Evolutionary conservation across 1,140 invertebrate species (phyloP), one percentile per base, ranked within the genome.

Genomic region (Drosophila equinoxialis): DNA sequence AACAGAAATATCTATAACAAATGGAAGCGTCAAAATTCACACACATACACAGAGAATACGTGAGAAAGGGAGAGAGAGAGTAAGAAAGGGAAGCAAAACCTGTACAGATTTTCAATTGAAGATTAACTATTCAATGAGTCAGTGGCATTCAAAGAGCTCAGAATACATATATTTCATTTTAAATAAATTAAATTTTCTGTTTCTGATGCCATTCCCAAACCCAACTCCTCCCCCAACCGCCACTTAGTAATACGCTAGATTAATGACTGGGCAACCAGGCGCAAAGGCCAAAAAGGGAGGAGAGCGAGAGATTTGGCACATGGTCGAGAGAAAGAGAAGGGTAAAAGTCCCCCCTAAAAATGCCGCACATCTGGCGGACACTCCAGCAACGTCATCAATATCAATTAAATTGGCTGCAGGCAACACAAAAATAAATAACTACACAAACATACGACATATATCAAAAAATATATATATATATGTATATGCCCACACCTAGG

Each of bases 361-460:
- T 42, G 14, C n/a, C 48, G 45, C 20, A 51, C 42, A 41, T 42
- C 66, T 37, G 39, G 57, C 35, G 58, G 30, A 42, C 39, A 42
- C 59, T 62, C 59, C 48, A 71, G 74, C 67, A 57, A 45, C 66
- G 69, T 82, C 83, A 86, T 86, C 83, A 86, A 86, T 86, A 82
- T 87, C 83, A 86, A 86, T 86, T 86, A 86, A 79, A 82, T 76
- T 55, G 71, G 72, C 74, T 66, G 48, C 48, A 79, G 73, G 63
- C 79, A 60, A 45, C 63, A 63, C 30, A 60, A 81, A 78, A 85
- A 80, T 42, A 66, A 60, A 72, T 57, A 30, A 48, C 71, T 14
- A 67, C 71, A 59, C 57, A 30, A 65, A 71, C 70, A 74, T 62
- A 2, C 10, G 17, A 23, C 13, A 35, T 20, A 62, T 30, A 62